These are phyloP conservation scores for Drosophila biarmipes DNA, from an alignment of 1,140 invertebrate genomes.

Conservation along the genomic window DNA sequence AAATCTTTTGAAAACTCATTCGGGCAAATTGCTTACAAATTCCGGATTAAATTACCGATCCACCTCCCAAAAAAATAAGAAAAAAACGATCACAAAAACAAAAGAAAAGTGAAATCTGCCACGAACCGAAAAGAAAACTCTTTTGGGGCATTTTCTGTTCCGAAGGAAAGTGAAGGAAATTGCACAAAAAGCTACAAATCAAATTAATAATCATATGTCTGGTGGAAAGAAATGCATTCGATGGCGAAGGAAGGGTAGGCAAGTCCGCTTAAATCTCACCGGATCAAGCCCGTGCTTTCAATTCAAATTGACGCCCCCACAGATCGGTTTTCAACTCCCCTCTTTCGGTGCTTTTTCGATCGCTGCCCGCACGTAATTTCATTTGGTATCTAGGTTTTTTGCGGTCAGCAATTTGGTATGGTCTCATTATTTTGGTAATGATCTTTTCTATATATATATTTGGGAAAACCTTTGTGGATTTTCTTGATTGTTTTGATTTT, in stretches of 20 bases:
- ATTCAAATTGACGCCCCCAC: conserved; percentile 52
- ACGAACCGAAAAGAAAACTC: conserved; percentile 31
- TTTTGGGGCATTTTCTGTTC: conserved; percentile 25
- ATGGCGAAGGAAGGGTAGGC: conserved; percentile 3
- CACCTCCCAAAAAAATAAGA: conserved; percentile 16
- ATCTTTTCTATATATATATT: conserved; percentile 52
- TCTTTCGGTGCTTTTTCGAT: conserved; percentile 11
- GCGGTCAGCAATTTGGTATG: conserved; percentile 62
- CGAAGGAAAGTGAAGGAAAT: conserved; percentile 62
- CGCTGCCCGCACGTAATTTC: conserved; percentile 39
- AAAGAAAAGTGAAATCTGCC: conserved; percentile 67
- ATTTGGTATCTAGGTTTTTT: conserved; percentile 47
- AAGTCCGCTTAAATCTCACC: conserved; percentile 18
- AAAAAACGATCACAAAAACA: conserved; percentile 27
- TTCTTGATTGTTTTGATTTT: conserved; percentile 14
- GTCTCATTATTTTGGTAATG: conserved; percentile 71
- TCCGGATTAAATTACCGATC: conserved; percentile 41
- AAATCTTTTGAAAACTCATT: conserved; percentile 56
- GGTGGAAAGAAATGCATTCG: conserved; percentile 5
- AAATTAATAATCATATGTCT: conserved; percentile 75
- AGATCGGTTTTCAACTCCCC: conserved; percentile 20
- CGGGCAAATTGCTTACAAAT: conserved; percentile 41
- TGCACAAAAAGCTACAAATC: conserved; percentile 66
- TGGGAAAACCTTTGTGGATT: conserved; percentile 31
- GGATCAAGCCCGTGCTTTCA: conserved; percentile 47